Conservation (phyloP, 2,797 vertebrate species). For the Cossypha dichroa region DNA sequence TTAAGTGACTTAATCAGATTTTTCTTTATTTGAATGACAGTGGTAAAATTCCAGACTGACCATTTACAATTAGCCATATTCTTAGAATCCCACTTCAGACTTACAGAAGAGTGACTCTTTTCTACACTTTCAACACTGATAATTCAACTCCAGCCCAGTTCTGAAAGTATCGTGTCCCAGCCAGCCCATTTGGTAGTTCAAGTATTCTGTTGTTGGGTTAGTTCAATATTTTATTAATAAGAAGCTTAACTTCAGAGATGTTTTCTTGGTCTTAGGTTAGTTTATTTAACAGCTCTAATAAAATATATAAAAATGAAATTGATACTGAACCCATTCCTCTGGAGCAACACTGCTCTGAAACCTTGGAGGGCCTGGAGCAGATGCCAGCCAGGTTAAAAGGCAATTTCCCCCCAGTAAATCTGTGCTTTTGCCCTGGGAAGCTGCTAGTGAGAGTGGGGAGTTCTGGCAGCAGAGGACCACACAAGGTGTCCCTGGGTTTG, state of each 20-base stretch:
- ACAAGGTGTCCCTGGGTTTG: background rate
- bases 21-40: background rate
- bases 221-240: slow-evolving; percentile 10
- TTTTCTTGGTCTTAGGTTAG: slow-evolving; percentile 7
- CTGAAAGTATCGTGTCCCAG: background rate
- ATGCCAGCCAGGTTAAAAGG: background rate
- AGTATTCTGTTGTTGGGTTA: background rate
- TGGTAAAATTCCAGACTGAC: background rate
- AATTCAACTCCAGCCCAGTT: background rate
- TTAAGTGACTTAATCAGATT: background rate
- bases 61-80: background rate
- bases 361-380: background rate
- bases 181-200: background rate
- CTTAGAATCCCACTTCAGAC: background rate
- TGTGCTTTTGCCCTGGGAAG: background rate
- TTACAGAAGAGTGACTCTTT: background rate
- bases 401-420: slow-evolving; percentile 8
- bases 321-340: slow-evolving; percentile 2
- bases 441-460: background rate
- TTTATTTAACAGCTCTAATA: slow-evolving; percentile 31
- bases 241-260: background rate
- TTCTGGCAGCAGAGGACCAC: slow-evolving; percentile 30
- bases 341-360: background rate
- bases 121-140: background rate
- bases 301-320: slow-evolving; percentile 27